Percentiles rank a stretch among this genome's conserved stretches.
These are phyloP conservation scores for Glareola pratincola DNA, from an alignment of 2,113 vertebrate species.

Conservation along the genomic window DNA sequence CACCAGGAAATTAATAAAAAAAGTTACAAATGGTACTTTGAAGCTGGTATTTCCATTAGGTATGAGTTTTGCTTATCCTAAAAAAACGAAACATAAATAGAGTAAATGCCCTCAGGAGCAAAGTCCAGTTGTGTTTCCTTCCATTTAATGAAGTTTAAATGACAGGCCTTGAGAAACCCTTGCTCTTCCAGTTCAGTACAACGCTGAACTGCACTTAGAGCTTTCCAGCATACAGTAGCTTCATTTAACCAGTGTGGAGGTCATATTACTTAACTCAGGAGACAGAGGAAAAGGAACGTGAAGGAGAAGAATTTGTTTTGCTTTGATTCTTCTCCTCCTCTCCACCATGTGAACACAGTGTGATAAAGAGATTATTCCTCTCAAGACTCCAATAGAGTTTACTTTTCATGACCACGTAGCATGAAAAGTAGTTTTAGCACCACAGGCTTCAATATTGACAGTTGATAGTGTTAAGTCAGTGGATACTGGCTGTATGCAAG, in stretches of 20 bases:
- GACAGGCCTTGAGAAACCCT: not conserved
- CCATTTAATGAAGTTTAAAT: not conserved
- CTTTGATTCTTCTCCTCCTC: not conserved
- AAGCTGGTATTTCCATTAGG: not conserved
- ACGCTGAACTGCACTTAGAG: not conserved
- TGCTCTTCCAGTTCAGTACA: not conserved
- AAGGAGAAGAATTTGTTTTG: not conserved
- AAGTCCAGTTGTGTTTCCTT: not conserved
- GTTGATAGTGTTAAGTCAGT: not conserved
- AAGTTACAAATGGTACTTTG: not conserved
- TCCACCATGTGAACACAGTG: not conserved
- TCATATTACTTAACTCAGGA: not conserved
- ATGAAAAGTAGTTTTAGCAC: not conserved
- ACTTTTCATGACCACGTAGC: not conserved
- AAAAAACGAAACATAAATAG: not conserved
- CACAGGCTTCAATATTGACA: not conserved
- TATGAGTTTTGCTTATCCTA: not conserved
- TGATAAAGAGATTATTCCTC: not conserved
- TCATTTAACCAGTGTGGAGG: not conserved
- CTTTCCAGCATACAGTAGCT: not conserved
- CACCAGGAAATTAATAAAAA: not conserved
- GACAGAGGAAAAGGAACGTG: not conserved
- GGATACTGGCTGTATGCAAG: not conserved
- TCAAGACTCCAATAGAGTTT: not conserved
- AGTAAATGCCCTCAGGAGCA: not conserved